Conservation (phyloP, 2,888 invertebrate species). For the Axea sp. region DNA sequence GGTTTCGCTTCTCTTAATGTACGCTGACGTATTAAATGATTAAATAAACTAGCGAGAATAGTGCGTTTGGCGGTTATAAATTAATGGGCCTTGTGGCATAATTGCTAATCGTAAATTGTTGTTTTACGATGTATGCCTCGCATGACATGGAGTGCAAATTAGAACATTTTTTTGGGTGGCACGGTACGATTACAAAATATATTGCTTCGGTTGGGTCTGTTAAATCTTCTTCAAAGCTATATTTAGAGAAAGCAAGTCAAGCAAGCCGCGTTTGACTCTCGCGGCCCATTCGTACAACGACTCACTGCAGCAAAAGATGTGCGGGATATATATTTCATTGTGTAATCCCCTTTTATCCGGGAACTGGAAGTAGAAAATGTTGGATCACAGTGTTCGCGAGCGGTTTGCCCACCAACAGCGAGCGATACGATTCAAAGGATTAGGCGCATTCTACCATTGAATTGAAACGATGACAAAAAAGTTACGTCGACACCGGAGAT, state of each 20-base stretch:
- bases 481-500: constrained; percentile 7
- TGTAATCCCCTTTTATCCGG: constrained; percentile 73
- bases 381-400: constrained; percentile 55
- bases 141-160: constrained; percentile 64
- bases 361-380: constrained; percentile 66
- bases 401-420: constrained; percentile 60
- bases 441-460: constrained; percentile 43
- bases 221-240: constrained; percentile 67
- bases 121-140: constrained; percentile 50
- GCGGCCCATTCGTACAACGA: constrained; percentile 54
- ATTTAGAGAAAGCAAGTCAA: constrained; percentile 70
- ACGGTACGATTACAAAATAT: constrained; percentile 67
- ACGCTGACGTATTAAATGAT: constrained; percentile 32
- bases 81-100: constrained; percentile 25
- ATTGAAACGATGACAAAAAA: constrained; percentile 10
- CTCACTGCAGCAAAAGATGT: constrained; percentile 61
- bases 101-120: constrained; percentile 53
- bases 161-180: constrained; percentile 61
- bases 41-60: constrained; percentile 15
- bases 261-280: constrained; percentile 46
- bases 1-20: too few relatives aligned
- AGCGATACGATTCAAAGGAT: constrained; percentile 49
- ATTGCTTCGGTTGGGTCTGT: constrained; percentile 67
- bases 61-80: constrained; percentile 19
- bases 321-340: constrained; percentile 77